A percentile compares a stretch with the other conserved stretches of the same genome.
Conservation (phyloP, 2,888 invertebrate genomes). For the Ectemnius continuus region DNA sequence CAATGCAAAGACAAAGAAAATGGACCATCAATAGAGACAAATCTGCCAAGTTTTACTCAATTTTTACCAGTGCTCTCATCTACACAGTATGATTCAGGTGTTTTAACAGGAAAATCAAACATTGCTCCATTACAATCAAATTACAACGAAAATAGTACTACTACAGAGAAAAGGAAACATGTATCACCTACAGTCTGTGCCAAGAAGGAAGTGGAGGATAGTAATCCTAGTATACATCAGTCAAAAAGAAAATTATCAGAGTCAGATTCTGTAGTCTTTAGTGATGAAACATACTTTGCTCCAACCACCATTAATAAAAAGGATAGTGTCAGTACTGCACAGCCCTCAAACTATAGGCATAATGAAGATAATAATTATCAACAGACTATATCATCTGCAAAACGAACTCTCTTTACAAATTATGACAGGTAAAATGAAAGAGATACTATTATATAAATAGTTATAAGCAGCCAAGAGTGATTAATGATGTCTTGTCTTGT, state of each 20-base stretch:
- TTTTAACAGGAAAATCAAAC: background rate
- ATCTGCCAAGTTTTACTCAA: background rate
- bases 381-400: constrained; percentile 10
- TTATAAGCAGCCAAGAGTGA: no score
- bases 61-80: background rate
- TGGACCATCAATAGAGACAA: background rate
- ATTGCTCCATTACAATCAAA: background rate
- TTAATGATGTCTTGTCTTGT: constrained; percentile 4
- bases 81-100: constrained; percentile 3
- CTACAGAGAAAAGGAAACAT: background rate
- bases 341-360: background rate
- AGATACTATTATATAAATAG: no score
- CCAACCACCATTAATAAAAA: constrained; percentile 13
- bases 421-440: constrained; percentile 31
- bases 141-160: background rate
- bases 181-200: background rate
- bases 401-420: constrained; percentile 21
- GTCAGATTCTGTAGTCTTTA: background rate
- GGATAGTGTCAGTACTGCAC: constrained; percentile 5
- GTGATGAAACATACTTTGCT: constrained; percentile 41
- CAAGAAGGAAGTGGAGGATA: background rate
- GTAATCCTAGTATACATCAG: background rate
- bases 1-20: background rate
- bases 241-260: background rate
- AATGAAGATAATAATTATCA: background rate